Evolutionary conservation across 2,888 invertebrate genomes (phyloP), one percentile per base, ranked within the genome.

Genomic region (Drosophila neonasuta): DNA sequence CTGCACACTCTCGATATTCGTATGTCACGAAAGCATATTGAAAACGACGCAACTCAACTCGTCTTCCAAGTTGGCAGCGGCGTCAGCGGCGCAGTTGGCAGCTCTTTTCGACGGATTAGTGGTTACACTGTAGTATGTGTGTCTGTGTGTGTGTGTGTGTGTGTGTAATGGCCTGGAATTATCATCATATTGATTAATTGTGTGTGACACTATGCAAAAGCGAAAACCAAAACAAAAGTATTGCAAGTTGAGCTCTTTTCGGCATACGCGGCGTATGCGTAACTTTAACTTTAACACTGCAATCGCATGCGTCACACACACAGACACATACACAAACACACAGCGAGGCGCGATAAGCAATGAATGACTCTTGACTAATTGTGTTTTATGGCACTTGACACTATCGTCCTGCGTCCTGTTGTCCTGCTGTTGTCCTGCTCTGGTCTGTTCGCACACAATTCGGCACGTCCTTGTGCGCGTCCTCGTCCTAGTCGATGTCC

Each of bases 371-470:
- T 74, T 74, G 74, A 74, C 80, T 80, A 80, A 80, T 79, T 81
- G 79, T 77, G 79, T 71, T 77, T 77, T 79, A 77, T 72, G 74
- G 51, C 62, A 69, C 69, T 69, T 74, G 74, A 69, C 54, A 55
- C 54, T 55, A 55, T 44, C 30, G 17, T n/a, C 7, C 32, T 6
- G 15, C 10, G 5, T 24, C 13, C n/a, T 20, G 1, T 20, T 20
- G 20, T 30, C n/a, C 32, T 10, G 11, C 30, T 34, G 10, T n/a
- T 17, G 10, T 30, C 30, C 32, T 10, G 5, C 15, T 9, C 7
- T 10, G 24, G 41, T 24, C 13, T 34, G 39, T 11, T n/a, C 41
- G 29, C 48, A 49, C 30, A 34, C 46, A 44, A 59, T 59, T 69
- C 44, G 60, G 49, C 65, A 66, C 58, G 66, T 66, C 52, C 60